Conservation (phyloP, 2,888 invertebrate species). For the Argyresthia albistria region DNA sequence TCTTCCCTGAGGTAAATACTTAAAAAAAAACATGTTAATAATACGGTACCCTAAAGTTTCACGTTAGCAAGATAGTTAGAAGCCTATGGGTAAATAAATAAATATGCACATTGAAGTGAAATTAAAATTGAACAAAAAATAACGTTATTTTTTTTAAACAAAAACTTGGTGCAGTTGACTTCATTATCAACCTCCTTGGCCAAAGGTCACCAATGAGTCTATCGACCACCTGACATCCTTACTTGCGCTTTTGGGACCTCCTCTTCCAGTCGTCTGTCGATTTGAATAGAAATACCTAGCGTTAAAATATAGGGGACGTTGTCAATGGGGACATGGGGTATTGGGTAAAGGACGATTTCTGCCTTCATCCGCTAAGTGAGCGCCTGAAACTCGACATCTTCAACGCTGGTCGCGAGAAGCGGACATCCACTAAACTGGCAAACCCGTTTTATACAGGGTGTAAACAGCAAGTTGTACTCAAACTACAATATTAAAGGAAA, state of each 20-base stretch:
- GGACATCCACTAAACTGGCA: slow-evolving; percentile 34
- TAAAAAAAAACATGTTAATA: too few species aligned
- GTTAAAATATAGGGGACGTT: slow-evolving; percentile 50
- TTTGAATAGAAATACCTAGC: slow-evolving; percentile 57
- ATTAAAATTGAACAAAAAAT: too few species aligned
- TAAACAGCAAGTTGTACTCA: too few species aligned
- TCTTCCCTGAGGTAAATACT: too few species aligned
- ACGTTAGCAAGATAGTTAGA: too few species aligned
- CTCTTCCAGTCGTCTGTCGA: slow-evolving; percentile 24
- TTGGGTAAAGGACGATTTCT: slow-evolving; percentile 24
- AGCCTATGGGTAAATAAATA: too few species aligned
- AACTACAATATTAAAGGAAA: too few species aligned
- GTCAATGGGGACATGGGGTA: slow-evolving; percentile 27
- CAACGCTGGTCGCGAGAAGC: slow-evolving; percentile 10
- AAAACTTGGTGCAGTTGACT: too few species aligned
- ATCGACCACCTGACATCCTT: slow-evolving; percentile 15
- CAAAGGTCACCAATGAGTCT: neutral
- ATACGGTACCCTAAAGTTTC: too few species aligned
- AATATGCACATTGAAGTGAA: too few species aligned
- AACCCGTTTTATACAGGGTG: slow-evolving; percentile 19
- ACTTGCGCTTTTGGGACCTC: slow-evolving; percentile 14
- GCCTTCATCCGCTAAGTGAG: slow-evolving; percentile 58
- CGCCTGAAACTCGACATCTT: slow-evolving; percentile 24
- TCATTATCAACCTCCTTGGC: too few species aligned
- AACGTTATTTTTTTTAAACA: too few species aligned